These are phyloP conservation scores for Stichopus horrens DNA, from an alignment of 53 echinoderm and acorn worm genomes.

Conservation along the genomic window DNA sequence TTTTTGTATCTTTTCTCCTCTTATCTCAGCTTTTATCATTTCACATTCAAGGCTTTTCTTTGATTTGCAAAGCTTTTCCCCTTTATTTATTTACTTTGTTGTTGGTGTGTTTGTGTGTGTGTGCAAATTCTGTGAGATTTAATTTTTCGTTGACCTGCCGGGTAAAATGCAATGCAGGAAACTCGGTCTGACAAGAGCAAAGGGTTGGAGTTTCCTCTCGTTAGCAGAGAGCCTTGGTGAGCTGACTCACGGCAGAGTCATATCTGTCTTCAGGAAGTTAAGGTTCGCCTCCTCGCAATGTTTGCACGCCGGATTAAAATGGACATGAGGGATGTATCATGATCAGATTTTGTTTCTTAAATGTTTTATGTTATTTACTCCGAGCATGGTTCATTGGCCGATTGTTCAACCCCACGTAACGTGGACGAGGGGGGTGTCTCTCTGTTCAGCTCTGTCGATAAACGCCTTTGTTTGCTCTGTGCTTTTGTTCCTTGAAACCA, in stretches of 20 bases:
- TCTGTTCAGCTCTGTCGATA: too few relatives aligned
- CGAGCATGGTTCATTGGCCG: conserved; percentile 41
- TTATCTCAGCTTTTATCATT: not conserved
- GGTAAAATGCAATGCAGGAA: conserved; percentile 44
- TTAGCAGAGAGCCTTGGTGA: conserved; percentile 9
- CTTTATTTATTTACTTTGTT: not conserved
- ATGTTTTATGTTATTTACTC: conserved; percentile 13
- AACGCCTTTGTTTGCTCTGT: too few relatives aligned
- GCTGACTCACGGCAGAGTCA: conserved; percentile 46
- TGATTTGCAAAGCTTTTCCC: not conserved
- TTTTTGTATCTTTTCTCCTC: not conserved
- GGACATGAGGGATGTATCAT: conserved; percentile 43
- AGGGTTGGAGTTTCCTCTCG: conserved; percentile 41
- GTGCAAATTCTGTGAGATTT: conserved; percentile 25
- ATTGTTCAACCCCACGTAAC: conserved; percentile 11
- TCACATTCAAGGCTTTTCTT: not conserved
- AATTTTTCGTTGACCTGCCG: conserved; percentile 33
- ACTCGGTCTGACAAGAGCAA: conserved; percentile 32
- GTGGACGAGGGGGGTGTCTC: not conserved
- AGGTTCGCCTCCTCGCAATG: conserved; percentile 23
- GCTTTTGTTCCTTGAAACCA: too few relatives aligned
- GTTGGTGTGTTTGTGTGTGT: not conserved
- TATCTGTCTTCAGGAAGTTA: conserved; percentile 26
- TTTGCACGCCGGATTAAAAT: conserved; percentile 9
- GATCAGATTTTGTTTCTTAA: conserved; percentile 1